These are phyloP conservation scores for Dicerorhinus sumatrensis DNA, from an alignment of 2,113 vertebrate genomes.

Conservation along the genomic window DNA sequence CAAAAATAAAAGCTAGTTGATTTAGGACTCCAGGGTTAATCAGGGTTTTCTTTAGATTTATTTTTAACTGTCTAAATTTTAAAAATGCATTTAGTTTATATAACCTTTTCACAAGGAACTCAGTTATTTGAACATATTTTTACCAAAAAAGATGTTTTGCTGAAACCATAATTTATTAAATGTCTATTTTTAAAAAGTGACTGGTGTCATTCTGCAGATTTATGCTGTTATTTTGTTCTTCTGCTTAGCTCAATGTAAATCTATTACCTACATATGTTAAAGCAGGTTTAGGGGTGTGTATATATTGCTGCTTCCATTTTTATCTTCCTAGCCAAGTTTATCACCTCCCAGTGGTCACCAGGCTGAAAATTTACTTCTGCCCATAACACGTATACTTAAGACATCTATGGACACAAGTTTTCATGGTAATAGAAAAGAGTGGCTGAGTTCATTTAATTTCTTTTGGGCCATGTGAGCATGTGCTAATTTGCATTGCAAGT, in stretches of 20 bases:
- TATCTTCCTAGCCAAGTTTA: background rate
- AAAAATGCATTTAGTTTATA: conserved; percentile 30
- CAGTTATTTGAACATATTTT: conserved; percentile 30
- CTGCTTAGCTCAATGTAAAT: background rate
- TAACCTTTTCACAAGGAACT: background rate
- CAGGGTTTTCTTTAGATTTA: conserved; percentile 9
- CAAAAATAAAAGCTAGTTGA: background rate
- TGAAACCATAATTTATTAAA: background rate
- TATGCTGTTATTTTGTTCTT: background rate
- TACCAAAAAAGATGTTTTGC: conserved; percentile 28
- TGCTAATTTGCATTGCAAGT: conserved; percentile 24
- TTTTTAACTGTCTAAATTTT: conserved; percentile 37
- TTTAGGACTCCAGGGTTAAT: background rate
- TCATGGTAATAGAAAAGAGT: background rate
- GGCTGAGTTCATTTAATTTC: background rate
- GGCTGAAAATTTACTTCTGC: background rate
- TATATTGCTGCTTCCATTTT: conserved; percentile 12
- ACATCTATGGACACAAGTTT: background rate
- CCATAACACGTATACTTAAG: background rate
- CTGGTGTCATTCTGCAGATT: background rate
- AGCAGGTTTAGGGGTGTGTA: background rate
- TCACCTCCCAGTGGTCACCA: background rate
- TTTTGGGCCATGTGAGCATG: background rate
- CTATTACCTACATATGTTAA: background rate
- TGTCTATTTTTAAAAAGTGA: conserved; percentile 8